These are phyloP conservation scores for Isaurus tuberculatus DNA, from an alignment of 92 coral and sea anemone genomes.

Conservation along the genomic window DNA sequence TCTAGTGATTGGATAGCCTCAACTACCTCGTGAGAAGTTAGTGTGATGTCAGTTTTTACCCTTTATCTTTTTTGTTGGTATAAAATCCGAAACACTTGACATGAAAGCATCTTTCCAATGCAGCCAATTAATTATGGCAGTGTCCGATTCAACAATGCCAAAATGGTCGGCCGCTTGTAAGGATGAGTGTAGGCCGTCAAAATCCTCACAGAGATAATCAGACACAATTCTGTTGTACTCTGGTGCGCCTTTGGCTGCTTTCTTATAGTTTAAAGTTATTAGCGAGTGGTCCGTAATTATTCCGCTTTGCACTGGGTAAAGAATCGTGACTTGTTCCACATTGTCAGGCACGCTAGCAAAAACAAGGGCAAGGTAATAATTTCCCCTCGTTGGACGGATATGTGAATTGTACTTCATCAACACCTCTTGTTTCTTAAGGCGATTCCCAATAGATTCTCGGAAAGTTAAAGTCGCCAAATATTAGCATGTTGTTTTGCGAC, in stretches of 20 bases:
- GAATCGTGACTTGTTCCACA: constrained; percentile 26
- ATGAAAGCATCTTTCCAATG: constrained; percentile 35
- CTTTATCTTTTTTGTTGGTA: constrained; percentile 61
- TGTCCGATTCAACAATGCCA: background rate
- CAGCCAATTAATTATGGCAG: background rate
- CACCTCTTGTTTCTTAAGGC: constrained; percentile 47
- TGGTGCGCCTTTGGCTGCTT: constrained; percentile 41
- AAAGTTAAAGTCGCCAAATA: constrained; percentile 50
- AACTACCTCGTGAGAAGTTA: too few species aligned
- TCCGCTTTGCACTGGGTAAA: constrained; percentile 44
- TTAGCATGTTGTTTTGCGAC: constrained; percentile 44
- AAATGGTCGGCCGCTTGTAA: constrained; percentile 13
- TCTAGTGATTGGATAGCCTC: too few species aligned
- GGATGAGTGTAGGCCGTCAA: constrained; percentile 52
- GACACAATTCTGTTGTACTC: constrained; percentile 44
- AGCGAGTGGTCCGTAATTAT: constrained; percentile 48
- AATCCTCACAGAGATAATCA: constrained; percentile 51
- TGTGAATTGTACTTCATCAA: constrained; percentile 44
- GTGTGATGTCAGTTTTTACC: constrained; percentile 40
- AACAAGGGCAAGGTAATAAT: constrained; percentile 21
- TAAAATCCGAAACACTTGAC: constrained; percentile 53
- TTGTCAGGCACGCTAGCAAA: constrained; percentile 42
- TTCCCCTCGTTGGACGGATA: constrained; percentile 48
- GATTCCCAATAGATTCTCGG: constrained; percentile 47
- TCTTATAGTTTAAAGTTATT: constrained; percentile 37